Evolutionary conservation across 1,140 invertebrate species (phyloP).

Genomic region (Sinella curviseta): DNA sequence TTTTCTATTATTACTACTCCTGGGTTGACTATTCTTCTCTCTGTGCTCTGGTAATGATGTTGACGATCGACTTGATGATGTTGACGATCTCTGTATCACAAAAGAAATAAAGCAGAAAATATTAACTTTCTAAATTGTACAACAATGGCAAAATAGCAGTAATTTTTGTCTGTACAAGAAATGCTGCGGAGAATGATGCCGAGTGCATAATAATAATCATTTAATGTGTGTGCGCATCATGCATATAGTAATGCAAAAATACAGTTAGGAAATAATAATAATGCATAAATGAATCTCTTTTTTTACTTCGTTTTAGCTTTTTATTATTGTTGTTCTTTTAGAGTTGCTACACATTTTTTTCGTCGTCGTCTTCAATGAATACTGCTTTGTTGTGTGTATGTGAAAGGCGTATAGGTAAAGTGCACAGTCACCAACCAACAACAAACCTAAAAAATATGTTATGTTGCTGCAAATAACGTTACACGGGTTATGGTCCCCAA

Average conservation of each 20-base stretch:
- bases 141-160: not conserved
- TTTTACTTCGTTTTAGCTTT: too few relatives aligned
- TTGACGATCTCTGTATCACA: not conserved
- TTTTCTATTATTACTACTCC: not conserved
- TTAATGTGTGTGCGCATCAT: too few relatives aligned
- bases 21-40: not conserved
- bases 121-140: constrained; percentile 13
- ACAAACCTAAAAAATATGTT: too few relatives aligned
- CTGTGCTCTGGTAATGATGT: not conserved
- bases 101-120: constrained; percentile 15
- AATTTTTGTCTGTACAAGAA: not conserved
- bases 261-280: not conserved
- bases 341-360: too few relatives aligned
- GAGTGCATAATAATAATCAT: not conserved
- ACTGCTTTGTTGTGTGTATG: not conserved
- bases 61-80: not conserved
- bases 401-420: not conserved
- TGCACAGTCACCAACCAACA: not conserved
- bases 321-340: too few relatives aligned
- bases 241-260: too few relatives aligned
- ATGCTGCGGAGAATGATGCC: not conserved
- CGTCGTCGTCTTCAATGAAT: too few relatives aligned
- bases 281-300: not conserved
- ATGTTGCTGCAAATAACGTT: too few relatives aligned
- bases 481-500: too few relatives aligned